Percentiles rank a stretch among this genome's conserved stretches.
phyloP scores from a whole-genome alignment of 1,140 invertebrate species.

The Drosophila jambulina region DNA sequence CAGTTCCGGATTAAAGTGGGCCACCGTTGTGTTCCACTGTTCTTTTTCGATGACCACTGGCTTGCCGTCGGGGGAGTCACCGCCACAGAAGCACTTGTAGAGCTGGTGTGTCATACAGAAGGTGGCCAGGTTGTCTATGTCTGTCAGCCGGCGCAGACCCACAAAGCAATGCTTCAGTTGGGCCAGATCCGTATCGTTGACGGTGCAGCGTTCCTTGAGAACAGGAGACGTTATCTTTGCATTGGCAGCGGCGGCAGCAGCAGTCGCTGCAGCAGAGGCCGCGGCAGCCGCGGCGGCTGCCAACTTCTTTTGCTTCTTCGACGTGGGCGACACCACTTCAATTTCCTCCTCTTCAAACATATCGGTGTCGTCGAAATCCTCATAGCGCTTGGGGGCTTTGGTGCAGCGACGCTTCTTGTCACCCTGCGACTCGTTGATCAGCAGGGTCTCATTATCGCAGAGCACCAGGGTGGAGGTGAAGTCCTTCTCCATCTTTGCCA shows the following conservation, averaged over 20 bases:
- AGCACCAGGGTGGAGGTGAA: conserved; percentile 81
- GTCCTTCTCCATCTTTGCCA: conserved; percentile 84
- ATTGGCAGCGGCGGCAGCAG: neutral
- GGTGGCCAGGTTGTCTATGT: conserved; percentile 67
- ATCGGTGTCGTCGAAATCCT: conserved; percentile 73
- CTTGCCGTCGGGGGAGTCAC: conserved; percentile 58
- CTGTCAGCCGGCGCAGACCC: conserved; percentile 55
- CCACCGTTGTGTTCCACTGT: conserved; percentile 34
- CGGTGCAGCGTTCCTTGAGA: conserved; percentile 43
- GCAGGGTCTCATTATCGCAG: conserved; percentile 78
- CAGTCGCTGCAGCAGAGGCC: conserved; percentile 4
- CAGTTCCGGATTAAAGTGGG: conserved; percentile 56
- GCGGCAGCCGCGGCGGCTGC: conserved; percentile 27
- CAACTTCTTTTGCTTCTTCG: conserved; percentile 40
- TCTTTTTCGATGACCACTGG: conserved; percentile 74
- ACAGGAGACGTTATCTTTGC: conserved; percentile 10
- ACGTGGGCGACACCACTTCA: conserved; percentile 1
- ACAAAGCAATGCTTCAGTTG: conserved; percentile 75
- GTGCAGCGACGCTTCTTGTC: conserved; percentile 82
- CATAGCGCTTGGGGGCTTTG: conserved; percentile 79
- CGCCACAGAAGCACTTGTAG: conserved; percentile 83
- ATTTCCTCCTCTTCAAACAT: conserved; percentile 53
- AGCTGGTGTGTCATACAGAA: conserved; percentile 83
- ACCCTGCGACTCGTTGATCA: conserved; percentile 78
- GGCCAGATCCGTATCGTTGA: conserved; percentile 63